Evolutionary conservation across 2,888 invertebrate genomes (phyloP), one percentile per base, ranked within the genome.

Genomic region (Scaptomyza flava): DNA sequence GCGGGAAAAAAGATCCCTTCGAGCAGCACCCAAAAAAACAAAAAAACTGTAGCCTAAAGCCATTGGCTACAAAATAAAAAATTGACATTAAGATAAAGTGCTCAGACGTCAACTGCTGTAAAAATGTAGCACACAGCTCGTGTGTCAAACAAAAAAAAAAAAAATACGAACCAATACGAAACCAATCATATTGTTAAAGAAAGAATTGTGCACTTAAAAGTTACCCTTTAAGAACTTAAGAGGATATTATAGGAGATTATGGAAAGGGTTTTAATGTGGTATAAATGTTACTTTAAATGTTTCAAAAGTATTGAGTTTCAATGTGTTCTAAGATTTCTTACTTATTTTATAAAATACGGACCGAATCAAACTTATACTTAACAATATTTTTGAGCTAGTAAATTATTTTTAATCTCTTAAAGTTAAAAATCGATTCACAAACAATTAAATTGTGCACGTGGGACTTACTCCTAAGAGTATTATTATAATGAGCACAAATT

Each of bases 71-170:
- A 58, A 59, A 46, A 42, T 23, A 46, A 46, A 59, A 36, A 69
- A 72, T 64, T 71, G 81, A 83, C 87, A 88, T 86, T 80, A 75
- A 83, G 87, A 86, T 84, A 84, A 89, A 87, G 72, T 73, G 79
- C 76, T 70, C 68, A 69, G 68, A 60, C 72, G 68, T 79, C 75
- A 62, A 61, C 68, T 68, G 70, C 57, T 83, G 75, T 75, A 51
- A 70, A 73, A 65, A 67, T 66, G 58, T 53, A 43, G 58, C 50
- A 23, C 50, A 27, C 62, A 54, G 58, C 50, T 51, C 60, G 60
- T 70, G 65, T 67, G 67, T 70, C 82, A 74, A 47, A 58, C 66
- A 62, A 64, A 62, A 8, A 63, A 61, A 59, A n/a, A n/a, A n/a
- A n/a, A n/a, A n/a, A n/a, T n/a, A n/a, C n/a, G n/a, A n/a, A 54